These are phyloP conservation scores for Acrobasis repandana DNA, from an alignment of 2,888 invertebrate genomes.

Conservation along the genomic window DNA sequence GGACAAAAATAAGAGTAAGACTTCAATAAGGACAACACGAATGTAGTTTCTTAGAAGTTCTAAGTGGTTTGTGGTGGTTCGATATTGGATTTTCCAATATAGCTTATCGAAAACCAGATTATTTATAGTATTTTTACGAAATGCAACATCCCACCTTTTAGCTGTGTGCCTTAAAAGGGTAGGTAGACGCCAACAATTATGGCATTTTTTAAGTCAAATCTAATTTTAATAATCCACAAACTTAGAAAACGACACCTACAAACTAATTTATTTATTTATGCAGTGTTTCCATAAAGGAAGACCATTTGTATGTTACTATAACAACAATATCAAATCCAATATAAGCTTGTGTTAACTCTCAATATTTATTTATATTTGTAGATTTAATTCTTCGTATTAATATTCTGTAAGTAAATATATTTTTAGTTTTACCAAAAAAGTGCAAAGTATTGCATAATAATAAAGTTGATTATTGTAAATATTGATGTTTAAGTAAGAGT, in stretches of 20 bases:
- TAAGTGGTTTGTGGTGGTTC: too few species aligned
- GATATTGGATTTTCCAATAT: too few species aligned
- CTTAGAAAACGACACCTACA: too few species aligned
- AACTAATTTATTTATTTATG: too few species aligned
- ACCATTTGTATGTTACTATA: too few species aligned
- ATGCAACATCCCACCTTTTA: conserved; percentile 17
- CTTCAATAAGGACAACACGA: too few species aligned
- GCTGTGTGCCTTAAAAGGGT: conserved; percentile 7
- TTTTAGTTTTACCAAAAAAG: conserved; percentile 24
- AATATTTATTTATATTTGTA: background rate
- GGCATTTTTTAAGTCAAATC: conserved; percentile 1
- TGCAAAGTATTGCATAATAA: conserved; percentile 53
- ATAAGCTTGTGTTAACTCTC: background rate
- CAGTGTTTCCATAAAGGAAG: too few species aligned
- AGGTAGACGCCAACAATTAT: background rate
- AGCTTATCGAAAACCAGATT: background rate
- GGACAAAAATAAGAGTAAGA: too few species aligned
- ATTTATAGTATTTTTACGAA: background rate
- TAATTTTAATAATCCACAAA: background rate
- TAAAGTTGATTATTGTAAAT: conserved; percentile 35
- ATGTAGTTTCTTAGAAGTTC: too few species aligned
- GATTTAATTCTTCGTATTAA: conserved; percentile 24
- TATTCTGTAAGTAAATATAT: conserved; percentile 29
- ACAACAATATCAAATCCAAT: too few species aligned
- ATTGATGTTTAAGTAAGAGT: conserved; percentile 19